phyloP scores from a whole-genome alignment of 2,113 vertebrate genomes.

The Eupsittula cactorum region DNA sequence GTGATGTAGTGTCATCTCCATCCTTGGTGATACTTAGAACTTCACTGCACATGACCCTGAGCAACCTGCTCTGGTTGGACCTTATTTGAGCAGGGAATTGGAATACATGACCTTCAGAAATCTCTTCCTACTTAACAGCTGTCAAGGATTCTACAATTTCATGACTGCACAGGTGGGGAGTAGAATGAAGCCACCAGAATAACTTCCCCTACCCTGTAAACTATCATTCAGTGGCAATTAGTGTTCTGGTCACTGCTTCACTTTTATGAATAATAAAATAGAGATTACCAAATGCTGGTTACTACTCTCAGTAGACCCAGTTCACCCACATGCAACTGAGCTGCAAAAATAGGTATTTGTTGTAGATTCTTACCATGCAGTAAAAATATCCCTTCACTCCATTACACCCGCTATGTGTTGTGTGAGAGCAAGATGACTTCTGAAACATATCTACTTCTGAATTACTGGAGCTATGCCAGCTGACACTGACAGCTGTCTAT shows the following conservation, averaged over 20 bases:
- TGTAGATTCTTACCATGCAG: not conserved
- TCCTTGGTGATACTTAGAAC: not conserved
- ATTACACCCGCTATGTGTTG: not conserved
- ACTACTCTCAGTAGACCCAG: not conserved
- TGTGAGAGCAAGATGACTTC: not conserved
- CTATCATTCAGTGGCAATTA: not conserved
- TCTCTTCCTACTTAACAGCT: not conserved
- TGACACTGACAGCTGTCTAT: slow-evolving; percentile 26
- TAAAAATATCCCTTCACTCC: not conserved
- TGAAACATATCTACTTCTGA: not conserved
- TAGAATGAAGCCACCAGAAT: not conserved
- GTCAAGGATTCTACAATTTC: not conserved
- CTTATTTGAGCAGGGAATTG: not conserved
- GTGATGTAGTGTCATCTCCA: not conserved
- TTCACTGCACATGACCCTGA: not conserved
- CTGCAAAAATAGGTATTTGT: not conserved
- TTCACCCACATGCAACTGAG: not conserved
- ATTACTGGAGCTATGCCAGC: slow-evolving; percentile 3
- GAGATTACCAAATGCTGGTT: not conserved
- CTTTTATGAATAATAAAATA: not conserved
- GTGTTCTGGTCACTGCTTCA: not conserved
- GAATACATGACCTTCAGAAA: not conserved
- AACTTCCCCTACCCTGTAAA: not conserved
- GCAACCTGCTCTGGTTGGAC: not conserved
- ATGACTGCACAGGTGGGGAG: not conserved